Base-by-base conservation (phyloP, 1,140 invertebrate species). In the Drosophila sechellia region DNA sequence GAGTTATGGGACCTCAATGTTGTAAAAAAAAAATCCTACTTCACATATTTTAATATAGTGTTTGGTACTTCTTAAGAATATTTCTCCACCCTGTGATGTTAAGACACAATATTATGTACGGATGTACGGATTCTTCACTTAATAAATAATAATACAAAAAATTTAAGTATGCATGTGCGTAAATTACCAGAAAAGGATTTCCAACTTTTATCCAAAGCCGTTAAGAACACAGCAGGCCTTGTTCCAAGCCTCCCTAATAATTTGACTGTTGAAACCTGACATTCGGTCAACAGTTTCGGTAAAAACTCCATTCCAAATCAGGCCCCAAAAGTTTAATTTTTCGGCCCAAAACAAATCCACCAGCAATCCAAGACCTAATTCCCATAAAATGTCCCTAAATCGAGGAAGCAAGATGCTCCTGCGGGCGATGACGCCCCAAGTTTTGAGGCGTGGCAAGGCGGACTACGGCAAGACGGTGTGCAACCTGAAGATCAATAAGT, bases 401-500 rank as follows among this genome's bases (percentile, higher is more conserved):
- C 31, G 11, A 4, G 49, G 27, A 17, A 1, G 31, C 4, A 52
- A 35, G 15, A 3, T 5, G 8, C 12, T 52, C 11, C 31, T 52
- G 11, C 31, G 31, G 31, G 15, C 15, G 10, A 35, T 35, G 35
- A 1, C 40, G 20, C 40, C 20, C 10, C 25, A 46, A 25, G 12
- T 43, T 13, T 13, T 68, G 3, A 4, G 45, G 11, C 81, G 81
- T 5, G 3, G 0, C 42, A 76, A 76, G 27, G 39, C 78, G 0
- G 71, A 81, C 53, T 98, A 98, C 86, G 93, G 94, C 40, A 70
- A 69, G 27, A 69, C 66, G 1, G 27, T 69, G 0, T 69, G 64
- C 42, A 70, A 98, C 93, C 93, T 99, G 53, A 94, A 95, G 85
- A 94, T 99, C 46, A 96, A 95, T 68, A 95, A 94, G 84, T 93